Evolutionary conservation across 2,113 vertebrate genomes (phyloP).

Genomic region (Gavia stellata): DNA sequence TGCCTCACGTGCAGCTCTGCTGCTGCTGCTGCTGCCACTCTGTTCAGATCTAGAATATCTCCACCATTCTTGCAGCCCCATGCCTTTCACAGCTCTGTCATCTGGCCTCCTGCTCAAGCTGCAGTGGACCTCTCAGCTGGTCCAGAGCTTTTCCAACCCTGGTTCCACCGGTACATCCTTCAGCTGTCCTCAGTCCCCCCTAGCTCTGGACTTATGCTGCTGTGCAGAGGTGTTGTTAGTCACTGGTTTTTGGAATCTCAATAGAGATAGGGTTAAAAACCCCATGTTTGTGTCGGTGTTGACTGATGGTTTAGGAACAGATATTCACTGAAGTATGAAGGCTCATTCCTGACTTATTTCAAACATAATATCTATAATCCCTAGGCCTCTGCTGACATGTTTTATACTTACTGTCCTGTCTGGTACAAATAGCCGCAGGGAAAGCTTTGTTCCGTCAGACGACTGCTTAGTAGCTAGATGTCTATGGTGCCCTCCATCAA

Average conservation of each 20-base stretch:
- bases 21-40: rapidly evolving
- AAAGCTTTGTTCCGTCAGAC: background rate
- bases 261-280: background rate
- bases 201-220: background rate
- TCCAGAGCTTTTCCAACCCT: background rate
- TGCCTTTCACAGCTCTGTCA: background rate
- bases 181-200: background rate
- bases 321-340: background rate
- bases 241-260: background rate
- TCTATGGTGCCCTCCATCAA: background rate
- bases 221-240: background rate
- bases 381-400: background rate
- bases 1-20: background rate
- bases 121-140: background rate
- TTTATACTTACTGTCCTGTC: background rate
- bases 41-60: background rate
- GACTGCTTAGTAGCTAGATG: background rate
- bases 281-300: background rate
- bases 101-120: background rate
- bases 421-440: background rate
- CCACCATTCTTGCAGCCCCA: rapidly evolving
- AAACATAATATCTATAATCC: background rate
- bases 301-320: background rate
- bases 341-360: background rate
- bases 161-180: background rate